Conservation (phyloP, 2,888 invertebrate species). For the Darwinula stevensoni region DNA sequence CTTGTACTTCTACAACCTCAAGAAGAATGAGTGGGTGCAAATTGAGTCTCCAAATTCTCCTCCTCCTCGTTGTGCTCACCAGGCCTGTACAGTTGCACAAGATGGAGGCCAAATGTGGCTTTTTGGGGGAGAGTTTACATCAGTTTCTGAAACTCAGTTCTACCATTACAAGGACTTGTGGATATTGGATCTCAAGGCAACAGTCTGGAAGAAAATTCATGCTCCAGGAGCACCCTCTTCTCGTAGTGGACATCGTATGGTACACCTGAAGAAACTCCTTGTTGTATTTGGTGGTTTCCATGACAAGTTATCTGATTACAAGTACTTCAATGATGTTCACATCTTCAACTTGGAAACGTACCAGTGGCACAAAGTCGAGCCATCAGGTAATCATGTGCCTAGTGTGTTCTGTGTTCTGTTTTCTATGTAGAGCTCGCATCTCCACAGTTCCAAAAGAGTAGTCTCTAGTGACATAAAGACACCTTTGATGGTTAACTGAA, state of each 20-base stretch:
- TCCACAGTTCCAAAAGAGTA: too few relatives aligned
- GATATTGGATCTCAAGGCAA: constrained; percentile 41
- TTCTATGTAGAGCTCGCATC: too few relatives aligned
- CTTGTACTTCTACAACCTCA: constrained; percentile 46
- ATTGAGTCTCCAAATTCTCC: constrained; percentile 56
- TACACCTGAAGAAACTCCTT: constrained; percentile 38
- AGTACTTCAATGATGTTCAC: constrained; percentile 63
- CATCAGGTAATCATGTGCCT: constrained; percentile 13
- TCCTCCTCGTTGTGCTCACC: constrained; percentile 64
- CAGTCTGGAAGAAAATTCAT: constrained; percentile 48
- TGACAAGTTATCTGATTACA: constrained; percentile 56
- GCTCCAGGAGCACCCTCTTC: constrained; percentile 47
- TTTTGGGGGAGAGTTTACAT: constrained; percentile 79
- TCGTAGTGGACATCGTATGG: constrained; percentile 67
- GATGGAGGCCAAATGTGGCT: constrained; percentile 42
- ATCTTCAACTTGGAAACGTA: constrained; percentile 48
- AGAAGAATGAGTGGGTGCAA: constrained; percentile 43
- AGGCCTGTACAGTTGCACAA: constrained; percentile 40
- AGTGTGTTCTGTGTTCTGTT: too few relatives aligned
- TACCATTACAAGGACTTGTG: constrained; percentile 76
- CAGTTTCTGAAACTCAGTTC: constrained; percentile 64
- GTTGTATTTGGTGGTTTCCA: constrained; percentile 72
- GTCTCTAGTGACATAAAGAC: too few relatives aligned
- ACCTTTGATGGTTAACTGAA: too few relatives aligned
- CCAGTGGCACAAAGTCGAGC: constrained; percentile 39